phyloP scores from a whole-genome alignment of 2,888 invertebrate species.

The Anaspis maculata region DNA sequence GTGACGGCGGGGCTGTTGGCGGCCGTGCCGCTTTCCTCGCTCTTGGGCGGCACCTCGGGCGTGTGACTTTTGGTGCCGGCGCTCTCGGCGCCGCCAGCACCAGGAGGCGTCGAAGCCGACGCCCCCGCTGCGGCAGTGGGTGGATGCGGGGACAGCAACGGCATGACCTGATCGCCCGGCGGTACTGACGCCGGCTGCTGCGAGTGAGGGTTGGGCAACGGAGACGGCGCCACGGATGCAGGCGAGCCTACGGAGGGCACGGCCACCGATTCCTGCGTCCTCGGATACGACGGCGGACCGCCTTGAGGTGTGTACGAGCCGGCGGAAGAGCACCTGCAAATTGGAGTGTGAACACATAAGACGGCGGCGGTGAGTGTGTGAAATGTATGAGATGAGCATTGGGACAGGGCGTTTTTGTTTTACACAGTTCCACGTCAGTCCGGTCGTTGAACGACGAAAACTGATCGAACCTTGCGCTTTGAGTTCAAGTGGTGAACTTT shows the following conservation, averaged over 20 bases:
- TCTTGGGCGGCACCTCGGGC: slow-evolving; percentile 21
- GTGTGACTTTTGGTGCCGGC: slow-evolving; percentile 34
- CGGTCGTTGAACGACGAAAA: too few species aligned
- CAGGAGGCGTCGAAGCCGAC: slow-evolving; percentile 64
- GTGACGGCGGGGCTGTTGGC: too few species aligned
- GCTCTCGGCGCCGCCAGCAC: slow-evolving; percentile 43
- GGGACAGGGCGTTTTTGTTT: too few species aligned
- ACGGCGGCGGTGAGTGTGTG: too few species aligned
- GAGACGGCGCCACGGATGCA: slow-evolving; percentile 57
- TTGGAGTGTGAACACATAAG: neutral
- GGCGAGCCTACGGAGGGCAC: slow-evolving; percentile 49
- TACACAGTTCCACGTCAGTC: too few species aligned
- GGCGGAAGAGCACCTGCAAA: slow-evolving; percentile 30
- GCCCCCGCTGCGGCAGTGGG: slow-evolving; percentile 45
- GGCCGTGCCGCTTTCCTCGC: slow-evolving; percentile 24
- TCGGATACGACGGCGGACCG: slow-evolving; percentile 58
- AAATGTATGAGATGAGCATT: too few species aligned
- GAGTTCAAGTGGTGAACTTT: too few species aligned
- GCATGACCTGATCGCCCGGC: slow-evolving; percentile 58
- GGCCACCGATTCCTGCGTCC: slow-evolving; percentile 50
- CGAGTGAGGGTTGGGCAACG: slow-evolving; percentile 61
- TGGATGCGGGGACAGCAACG: slow-evolving; percentile 63
- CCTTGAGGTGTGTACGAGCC: slow-evolving; percentile 51
- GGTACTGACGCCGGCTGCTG: slow-evolving; percentile 65
- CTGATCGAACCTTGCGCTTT: too few species aligned